phyloP scores from a whole-genome alignment of 1,140 invertebrate species.

The Rhagoletis pomonella region DNA sequence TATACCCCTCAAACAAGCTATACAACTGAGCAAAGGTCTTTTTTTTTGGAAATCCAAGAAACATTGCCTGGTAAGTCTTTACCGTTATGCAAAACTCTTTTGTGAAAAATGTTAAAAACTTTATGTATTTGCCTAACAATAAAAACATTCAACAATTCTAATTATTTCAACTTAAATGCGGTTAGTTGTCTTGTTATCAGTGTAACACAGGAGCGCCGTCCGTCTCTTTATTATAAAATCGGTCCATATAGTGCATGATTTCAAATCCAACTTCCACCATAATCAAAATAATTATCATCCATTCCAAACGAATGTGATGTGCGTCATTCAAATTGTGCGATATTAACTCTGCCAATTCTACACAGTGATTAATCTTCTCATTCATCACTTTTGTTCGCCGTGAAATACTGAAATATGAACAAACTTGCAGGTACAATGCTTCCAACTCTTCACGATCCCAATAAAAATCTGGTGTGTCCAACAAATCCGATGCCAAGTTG shows the following conservation, averaged over 20 bases:
- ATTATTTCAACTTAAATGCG: background rate
- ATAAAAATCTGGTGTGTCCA: conserved; percentile 97
- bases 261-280: conserved; percentile 95
- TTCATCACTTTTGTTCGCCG: conserved; percentile 94
- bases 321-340: conserved; percentile 91
- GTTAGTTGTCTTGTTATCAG: background rate
- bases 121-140: background rate
- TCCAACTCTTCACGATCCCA: conserved; percentile 95
- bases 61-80: background rate
- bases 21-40: background rate
- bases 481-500: conserved; percentile 93
- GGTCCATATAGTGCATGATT: conserved; percentile 85
- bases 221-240: conserved; percentile 60
- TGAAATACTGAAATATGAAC: conserved; percentile 88
- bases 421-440: conserved; percentile 86
- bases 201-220: background rate
- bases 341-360: conserved; percentile 91
- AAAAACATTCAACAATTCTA: background rate
- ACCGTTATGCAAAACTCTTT: background rate
- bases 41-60: background rate
- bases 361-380: conserved; percentile 94
- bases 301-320: conserved; percentile 93
- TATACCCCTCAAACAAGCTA: background rate
- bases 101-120: background rate
- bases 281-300: conserved; percentile 97